Evolutionary conservation across 1,140 invertebrate species (phyloP).

Genomic region (Brachionus asplanchnoidis): DNA sequence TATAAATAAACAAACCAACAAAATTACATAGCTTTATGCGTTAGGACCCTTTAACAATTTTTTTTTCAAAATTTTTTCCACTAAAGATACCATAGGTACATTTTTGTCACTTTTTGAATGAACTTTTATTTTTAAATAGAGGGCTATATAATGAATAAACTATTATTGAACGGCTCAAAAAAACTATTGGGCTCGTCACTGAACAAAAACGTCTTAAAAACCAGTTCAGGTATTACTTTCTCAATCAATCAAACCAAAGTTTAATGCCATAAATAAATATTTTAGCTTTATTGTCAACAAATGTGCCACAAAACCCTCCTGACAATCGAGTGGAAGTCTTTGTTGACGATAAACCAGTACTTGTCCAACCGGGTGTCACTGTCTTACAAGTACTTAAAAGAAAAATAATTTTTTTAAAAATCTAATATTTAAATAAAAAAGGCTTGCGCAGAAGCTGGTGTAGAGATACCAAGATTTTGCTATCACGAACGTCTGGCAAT

Average conservation of each 20-base stretch:
- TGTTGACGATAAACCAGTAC: slow-evolving; percentile 90
- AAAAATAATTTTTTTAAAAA: not conserved
- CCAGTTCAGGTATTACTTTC: not conserved
- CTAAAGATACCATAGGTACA: no score
- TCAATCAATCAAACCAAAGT: not conserved
- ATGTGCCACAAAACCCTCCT: not conserved
- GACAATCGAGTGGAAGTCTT: slow-evolving; percentile 75
- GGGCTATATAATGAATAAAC: not conserved
- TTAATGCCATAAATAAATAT: not conserved
- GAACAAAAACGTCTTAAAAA: not conserved
- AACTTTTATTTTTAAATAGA: not conserved
- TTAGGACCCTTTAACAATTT: not conserved
- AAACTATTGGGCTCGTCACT: slow-evolving; percentile 2
- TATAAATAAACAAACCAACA: not conserved
- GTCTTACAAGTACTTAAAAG: slow-evolving; percentile 75
- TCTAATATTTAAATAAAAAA: slow-evolving; percentile 51
- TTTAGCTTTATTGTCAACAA: not conserved
- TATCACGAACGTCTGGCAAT: slow-evolving; percentile 96
- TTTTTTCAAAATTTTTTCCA: not conserved
- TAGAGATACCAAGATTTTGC: slow-evolving; percentile 97
- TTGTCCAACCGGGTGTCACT: slow-evolving; percentile 90
- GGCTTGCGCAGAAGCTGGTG: slow-evolving; percentile 89
- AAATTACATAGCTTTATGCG: slow-evolving; percentile 13
- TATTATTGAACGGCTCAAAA: slow-evolving; percentile 5
- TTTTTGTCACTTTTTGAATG: not conserved